Evolutionary conservation across 2,797 vertebrate genomes (phyloP), one percentile per base, ranked within the genome.

Genomic region (Somateria mollissima): DNA sequence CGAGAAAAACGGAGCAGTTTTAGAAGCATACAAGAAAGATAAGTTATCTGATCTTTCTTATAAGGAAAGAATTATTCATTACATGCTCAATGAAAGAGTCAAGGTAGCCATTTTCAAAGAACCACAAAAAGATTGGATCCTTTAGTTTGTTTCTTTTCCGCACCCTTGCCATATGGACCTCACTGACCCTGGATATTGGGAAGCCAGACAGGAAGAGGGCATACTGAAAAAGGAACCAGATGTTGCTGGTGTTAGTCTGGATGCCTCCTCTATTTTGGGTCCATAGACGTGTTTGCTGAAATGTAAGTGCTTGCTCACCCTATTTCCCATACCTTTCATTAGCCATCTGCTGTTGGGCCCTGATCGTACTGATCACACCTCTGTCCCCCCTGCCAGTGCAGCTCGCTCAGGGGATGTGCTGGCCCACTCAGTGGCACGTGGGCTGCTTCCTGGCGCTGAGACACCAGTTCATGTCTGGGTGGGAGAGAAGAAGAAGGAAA

Each of bases 371-470:
- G 36, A 10, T n/a, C 81, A 43, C 39, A 41, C 28, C 61, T 45
- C 32, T 62, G 28, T 43, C 20, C 18, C 17, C 9, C 9, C 2
- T 11, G 24, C 11, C 81, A 71, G 53, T 53, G 34, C 45, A 24
- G 19, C 34, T 41, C 45, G 11, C 45, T 67, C 20, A 22, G 22
- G 36, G 10, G 30, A 17, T 9, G 17, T 54, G 32, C 64, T 64
- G 69, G 49, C 49, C 47, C 15, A 14, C 39, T 43, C 16, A 22
- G 43, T 47, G 56, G 43, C 16, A 1, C 0, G 0, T 9, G 17
- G 37, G 20, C 77, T 1, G 1, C 51, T 36, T 77, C 37, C 25
- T 4, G 3, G 17, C 1, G 0, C 37, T 0, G 1, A 57, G n/a
- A 54, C 18, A 20, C n/a, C 57, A 32, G 28, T 60, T 76, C 3